Base-by-base conservation (phyloP, 2,888 invertebrate genomes). In the Stenchaetothrips biformis region DNA sequence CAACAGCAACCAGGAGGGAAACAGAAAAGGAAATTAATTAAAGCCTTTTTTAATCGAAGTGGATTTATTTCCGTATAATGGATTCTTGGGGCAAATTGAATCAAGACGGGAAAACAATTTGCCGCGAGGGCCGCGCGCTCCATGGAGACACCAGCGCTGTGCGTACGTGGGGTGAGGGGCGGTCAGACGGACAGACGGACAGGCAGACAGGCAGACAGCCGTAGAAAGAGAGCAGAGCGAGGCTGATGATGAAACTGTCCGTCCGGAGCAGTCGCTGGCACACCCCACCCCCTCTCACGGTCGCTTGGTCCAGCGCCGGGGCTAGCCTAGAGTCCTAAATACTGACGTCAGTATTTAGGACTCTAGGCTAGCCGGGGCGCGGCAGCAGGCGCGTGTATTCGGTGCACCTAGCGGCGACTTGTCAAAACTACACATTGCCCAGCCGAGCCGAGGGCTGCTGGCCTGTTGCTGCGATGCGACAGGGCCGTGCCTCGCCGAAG, bases 231-330 rank as follows among this genome's bases (percentile, higher is more conserved):
- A 59, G 59, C 59, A 59, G 59, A 59, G 59, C 59, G 6, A 37
- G 59, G 4, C 59, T 18, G 59, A 59, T 59, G 91, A 83, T 83
- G 84, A 82, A 81, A 62, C 47, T 79, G 8, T 2, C 48, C 79
- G 21, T 48, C 74, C 16, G 53, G 9, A 27, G 37, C 74, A 80
- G n/a, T 59, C n/a, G 67, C 18, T 18, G 48, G 77, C 48, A 2
- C 2, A 21, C 37, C 21, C 47, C 9, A n/a, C 53, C 53, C 53
- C 53, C 53, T 7, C 53, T 7, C 53, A 11, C 53, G 11, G 13
- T 7, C 37, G 37, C 37, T 37, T 37, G 37, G 4, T 37, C 37
- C 37, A 37, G 37, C 37, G 37, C n/a, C n/a, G n/a, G n/a, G n/a
- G n/a, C n/a, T n/a, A n/a, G n/a, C n/a, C n/a, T n/a, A n/a, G n/a